Evolutionary conservation across 2,888 invertebrate species (phyloP), one percentile per base, ranked within the genome.

Genomic region (Hecatera dysodea): DNA sequence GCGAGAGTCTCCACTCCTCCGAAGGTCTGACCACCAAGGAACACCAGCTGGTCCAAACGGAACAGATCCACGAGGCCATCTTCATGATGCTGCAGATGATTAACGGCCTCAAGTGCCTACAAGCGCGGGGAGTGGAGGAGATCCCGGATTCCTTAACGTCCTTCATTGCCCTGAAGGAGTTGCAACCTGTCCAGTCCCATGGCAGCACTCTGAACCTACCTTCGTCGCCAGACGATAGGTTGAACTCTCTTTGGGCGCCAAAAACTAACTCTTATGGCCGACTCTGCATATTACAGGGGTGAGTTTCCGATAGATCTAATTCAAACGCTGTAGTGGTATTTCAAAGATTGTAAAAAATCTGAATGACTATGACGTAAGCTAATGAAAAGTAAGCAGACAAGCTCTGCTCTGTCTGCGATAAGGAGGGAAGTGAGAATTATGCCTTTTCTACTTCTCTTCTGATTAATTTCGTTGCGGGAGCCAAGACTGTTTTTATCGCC

Each of bases 111-210:
- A 98, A 98, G 90, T 97, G 97, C 87, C 95, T 98, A 33, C 98
- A 98, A 91, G 98, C 98, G 0, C 97, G 98, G 81, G 98, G 98
- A 2, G 97, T 98, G 33, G 98, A 98, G 88, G 98, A 98, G 85
- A 96, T 98, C 46, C 97, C 98, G 0, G 96, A 97, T 59, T 97
- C 97, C 77, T 91, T 98, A 71, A 97, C 97, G 44, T 97, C 98
- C 80, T 97, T 98, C 83, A 97, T 98, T 15, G 96, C 98, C 9
- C 96, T 97, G 81, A 97, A 97, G 87, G 98, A 97, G 52, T 80
- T 85, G 1, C 94, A 93, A 79, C 88, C 89, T 0, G 36, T 71
- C 27, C 78, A 61, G 39, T 73, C 86, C 1, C 92, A 90, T 65
- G 94, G 92, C 7, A 94, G 89, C 72, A 91, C 91, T 0, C 69